Percentiles rank a stretch among this genome's conserved stretches.
Conservation (phyloP, 2,797 vertebrate species). For the Lutjanus argentimaculatus region DNA sequence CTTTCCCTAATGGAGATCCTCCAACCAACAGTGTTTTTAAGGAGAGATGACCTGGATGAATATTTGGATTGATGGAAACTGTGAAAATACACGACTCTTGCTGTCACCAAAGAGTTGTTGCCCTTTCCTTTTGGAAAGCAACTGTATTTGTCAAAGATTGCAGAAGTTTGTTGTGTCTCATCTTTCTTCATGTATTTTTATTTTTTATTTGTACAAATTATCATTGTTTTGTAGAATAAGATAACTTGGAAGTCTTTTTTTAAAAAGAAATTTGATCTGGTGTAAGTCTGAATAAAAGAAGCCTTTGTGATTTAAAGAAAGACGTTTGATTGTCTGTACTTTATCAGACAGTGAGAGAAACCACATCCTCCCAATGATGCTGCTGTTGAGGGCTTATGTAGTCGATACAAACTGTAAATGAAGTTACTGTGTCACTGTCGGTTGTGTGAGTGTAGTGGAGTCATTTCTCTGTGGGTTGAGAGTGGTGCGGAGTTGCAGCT, state of each 20-base stretch:
- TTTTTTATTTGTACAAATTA: constrained; percentile 80
- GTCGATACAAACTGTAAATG: not conserved
- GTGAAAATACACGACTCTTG: not conserved
- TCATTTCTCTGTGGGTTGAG: constrained; percentile 1
- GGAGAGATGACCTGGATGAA: not conserved
- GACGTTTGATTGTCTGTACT: not conserved
- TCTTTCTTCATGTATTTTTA: constrained; percentile 49
- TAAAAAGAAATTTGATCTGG: constrained; percentile 31
- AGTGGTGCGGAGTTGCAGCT: constrained; percentile 19
- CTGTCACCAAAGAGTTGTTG: not conserved
- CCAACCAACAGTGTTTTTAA: not conserved
- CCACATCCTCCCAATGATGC: not conserved
- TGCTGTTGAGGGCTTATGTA: not conserved
- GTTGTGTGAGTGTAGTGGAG: not conserved
- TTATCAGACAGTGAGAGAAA: not conserved
- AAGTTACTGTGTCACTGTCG: not conserved
- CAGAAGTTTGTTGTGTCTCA: constrained; percentile 3
- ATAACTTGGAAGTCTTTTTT: constrained; percentile 48
- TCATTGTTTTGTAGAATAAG: constrained; percentile 78
- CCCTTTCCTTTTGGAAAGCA: constrained; percentile 13
- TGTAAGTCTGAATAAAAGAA: constrained; percentile 68
- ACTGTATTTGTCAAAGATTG: constrained; percentile 21
- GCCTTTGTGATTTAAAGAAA: constrained; percentile 38
- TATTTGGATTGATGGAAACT: not conserved
- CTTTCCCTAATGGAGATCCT: constrained; percentile 1